Conservation (phyloP, 2,888 invertebrate species). For the Leucophora obtusa region DNA sequence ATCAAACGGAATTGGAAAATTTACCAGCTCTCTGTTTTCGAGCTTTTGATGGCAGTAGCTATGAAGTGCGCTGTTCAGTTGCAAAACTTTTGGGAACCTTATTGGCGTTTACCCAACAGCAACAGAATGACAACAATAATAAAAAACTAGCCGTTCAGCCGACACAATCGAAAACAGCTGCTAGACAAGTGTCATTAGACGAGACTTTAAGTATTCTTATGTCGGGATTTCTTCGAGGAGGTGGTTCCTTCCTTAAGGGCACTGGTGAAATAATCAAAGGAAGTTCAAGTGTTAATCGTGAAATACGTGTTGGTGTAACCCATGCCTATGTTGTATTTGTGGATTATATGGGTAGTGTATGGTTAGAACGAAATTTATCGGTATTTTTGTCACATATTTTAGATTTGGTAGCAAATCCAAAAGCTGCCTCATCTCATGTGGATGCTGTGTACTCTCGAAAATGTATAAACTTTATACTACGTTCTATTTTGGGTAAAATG, state of each 20-base stretch:
- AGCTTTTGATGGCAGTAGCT: constrained; percentile 94
- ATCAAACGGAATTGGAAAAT: constrained; percentile 94
- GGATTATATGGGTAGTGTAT: constrained; percentile 94
- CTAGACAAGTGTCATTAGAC: constrained; percentile 86
- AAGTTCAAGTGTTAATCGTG: constrained; percentile 93
- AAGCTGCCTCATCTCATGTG: constrained; percentile 96
- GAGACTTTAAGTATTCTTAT: constrained; percentile 94
- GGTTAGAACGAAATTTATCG: constrained; percentile 95
- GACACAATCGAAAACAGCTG: constrained; percentile 70
- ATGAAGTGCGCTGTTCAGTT: constrained; percentile 94
- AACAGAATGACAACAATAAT: constrained; percentile 79
- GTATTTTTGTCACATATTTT: constrained; percentile 92
- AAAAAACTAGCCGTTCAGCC: constrained; percentile 71
- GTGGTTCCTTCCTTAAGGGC: constrained; percentile 95
- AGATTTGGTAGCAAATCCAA: constrained; percentile 96
- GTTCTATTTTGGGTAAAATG: constrained; percentile 94
- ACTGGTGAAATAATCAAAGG: constrained; percentile 97
- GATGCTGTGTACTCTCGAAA: constrained; percentile 98
- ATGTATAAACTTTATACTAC: constrained; percentile 96
- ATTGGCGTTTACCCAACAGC: constrained; percentile 85
- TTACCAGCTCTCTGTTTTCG: constrained; percentile 94
- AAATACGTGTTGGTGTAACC: constrained; percentile 97
- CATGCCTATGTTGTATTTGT: constrained; percentile 98
- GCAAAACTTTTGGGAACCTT: constrained; percentile 92
- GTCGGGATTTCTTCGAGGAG: constrained; percentile 96